Evolutionary conservation across 1,140 invertebrate species (phyloP).

Genomic region (Phenacoccus solenopsis): DNA sequence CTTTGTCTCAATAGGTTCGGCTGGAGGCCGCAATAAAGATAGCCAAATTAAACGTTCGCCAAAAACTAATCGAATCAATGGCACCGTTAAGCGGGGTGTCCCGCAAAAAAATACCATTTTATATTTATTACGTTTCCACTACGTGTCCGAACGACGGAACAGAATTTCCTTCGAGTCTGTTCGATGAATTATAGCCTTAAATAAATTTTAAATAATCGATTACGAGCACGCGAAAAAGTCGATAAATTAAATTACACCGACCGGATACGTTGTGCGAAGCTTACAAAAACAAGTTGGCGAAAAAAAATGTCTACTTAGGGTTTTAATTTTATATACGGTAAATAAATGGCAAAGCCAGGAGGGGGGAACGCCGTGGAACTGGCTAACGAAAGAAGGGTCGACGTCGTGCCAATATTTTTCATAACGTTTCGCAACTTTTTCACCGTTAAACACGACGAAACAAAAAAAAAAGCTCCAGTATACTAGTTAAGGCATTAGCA

Average conservation of each 20-base stretch:
- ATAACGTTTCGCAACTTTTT: neutral
- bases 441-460: neutral
- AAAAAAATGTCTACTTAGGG: neutral
- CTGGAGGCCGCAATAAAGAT: too few species aligned
- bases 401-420: conserved; percentile 7
- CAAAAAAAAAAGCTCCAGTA: neutral
- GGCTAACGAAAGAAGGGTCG: too few species aligned
- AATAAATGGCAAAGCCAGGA: neutral
- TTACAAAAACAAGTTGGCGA: neutral
- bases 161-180: neutral
- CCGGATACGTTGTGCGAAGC: neutral
- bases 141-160: too few species aligned
- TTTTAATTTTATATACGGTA: neutral
- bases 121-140: neutral
- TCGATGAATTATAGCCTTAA: neutral
- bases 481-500: neutral
- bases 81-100: too few species aligned
- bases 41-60: too few species aligned
- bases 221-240: neutral
- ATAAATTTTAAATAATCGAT: neutral
- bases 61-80: neutral
- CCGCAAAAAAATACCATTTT: neutral
- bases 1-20: too few species aligned
- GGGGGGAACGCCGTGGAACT: neutral
- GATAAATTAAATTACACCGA: neutral